Evolutionary conservation across 2,888 invertebrate species (phyloP), one percentile per base, ranked within the genome.

Genomic region (Phaedon cochleariae): DNA sequence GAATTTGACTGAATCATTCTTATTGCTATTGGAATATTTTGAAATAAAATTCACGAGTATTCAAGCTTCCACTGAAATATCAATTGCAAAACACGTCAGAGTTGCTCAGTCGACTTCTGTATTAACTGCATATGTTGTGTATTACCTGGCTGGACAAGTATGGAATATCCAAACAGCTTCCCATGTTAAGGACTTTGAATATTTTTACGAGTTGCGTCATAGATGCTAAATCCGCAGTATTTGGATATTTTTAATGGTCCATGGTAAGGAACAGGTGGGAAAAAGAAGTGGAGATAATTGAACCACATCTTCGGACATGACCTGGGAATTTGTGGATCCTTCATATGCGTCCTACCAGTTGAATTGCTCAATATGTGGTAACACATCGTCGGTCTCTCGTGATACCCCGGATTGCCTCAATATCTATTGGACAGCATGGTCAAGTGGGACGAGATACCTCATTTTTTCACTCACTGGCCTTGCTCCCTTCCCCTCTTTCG

Each of bases 361-460:
- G 70, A 64, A 70, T 73, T 71, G 72, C 73, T 73, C 74, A 76
- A 74, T 70, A 71, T 74, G 74, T 74, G 72, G 73, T 72, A 69
- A 69, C 70, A 69, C 71, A 58, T 60, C 57, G 67, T 57, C 64
- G 67, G 63, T 61, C 61, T 64, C 60, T 51, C 64, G 59, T 65
- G 63, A 61, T 67, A 64, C 61, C 64, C 66, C 66, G 63, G 68
- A 58, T 68, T 71, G 65, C 66, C 67, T 68, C 69, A 62, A 55
- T 41, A 61, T 60, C 57, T 62, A 41, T 41, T 55, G 63, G 63
- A 67, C 67, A 63, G 67, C 67, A 59, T 51, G 63, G 41, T 63
- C 62, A 62, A 57, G 64, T 67, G 59, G 67, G 62, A 59, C 41
- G 64, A 64, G 41, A 15, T 41, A 41, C 41, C 41, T 15, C 59